Conservation (phyloP, 2,888 invertebrate species). For the Sesamia inferens region DNA sequence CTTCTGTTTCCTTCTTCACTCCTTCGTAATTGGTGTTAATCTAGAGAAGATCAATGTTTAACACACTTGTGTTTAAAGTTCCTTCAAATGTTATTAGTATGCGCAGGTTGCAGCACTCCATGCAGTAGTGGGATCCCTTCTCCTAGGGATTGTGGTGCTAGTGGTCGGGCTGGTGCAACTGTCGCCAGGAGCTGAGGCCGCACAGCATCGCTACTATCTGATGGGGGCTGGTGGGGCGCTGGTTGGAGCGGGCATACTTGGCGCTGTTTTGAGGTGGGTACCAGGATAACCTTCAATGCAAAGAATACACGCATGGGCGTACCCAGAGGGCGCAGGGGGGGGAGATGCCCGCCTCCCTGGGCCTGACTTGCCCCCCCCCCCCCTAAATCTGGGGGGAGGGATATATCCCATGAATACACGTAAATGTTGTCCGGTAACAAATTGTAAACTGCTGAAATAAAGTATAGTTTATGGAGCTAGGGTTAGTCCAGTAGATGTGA, state of each 20-base stretch:
- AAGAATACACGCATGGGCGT: no score
- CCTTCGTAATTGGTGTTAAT: conserved; percentile 50
- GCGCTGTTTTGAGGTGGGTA: conserved; percentile 91
- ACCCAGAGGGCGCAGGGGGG: no score
- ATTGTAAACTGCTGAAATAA: neutral
- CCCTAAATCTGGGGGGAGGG: no score
- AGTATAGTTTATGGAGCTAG: neutral
- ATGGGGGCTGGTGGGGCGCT: conserved; percentile 92
- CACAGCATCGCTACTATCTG: conserved; percentile 93
- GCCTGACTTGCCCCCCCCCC: no score
- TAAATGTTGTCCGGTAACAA: neutral
- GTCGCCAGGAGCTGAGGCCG: conserved; percentile 94
- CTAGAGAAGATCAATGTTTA: conserved; percentile 59
- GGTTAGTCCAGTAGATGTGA: neutral
- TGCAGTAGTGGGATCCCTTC: conserved; percentile 93
- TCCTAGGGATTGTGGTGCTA: conserved; percentile 93
- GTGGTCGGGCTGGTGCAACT: conserved; percentile 94
- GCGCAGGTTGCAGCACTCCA: conserved; percentile 93
- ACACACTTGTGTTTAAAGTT: conserved; percentile 55
- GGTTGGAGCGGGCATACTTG: conserved; percentile 91
- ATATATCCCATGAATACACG: no score
- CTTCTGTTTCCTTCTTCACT: conserved; percentile 53
- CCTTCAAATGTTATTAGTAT: conserved; percentile 56
- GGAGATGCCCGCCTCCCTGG: no score
- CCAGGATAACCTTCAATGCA: conserved; percentile 30